Evolutionary conservation across 2,888 invertebrate genomes (phyloP).

Genomic region (Tridacna gigas): DNA sequence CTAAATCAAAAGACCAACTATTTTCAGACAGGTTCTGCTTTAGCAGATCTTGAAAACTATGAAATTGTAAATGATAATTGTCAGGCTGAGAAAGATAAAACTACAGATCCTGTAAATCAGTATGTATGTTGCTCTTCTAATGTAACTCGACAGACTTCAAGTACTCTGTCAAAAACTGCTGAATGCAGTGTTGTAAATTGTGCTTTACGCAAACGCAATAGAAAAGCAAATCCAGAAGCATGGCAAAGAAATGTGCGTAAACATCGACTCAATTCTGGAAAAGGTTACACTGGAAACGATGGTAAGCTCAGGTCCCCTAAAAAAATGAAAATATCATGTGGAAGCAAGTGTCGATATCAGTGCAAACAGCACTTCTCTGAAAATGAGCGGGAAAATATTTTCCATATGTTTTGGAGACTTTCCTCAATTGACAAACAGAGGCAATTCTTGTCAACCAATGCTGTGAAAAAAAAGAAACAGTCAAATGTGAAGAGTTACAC

Average conservation of each 20-base stretch:
- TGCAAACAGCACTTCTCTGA: slow-evolving; percentile 15
- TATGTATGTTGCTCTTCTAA: background rate
- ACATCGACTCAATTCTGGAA: slow-evolving; percentile 12
- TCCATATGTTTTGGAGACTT: background rate
- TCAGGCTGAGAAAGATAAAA: background rate
- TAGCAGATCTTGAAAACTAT: background rate
- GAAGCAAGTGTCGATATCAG: slow-evolving; percentile 22
- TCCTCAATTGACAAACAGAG: slow-evolving; percentile 11
- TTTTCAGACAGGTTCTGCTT: background rate
- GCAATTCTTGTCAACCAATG: slow-evolving; percentile 32
- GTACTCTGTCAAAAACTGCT: no score
- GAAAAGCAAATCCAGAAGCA: background rate
- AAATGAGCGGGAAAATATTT: background rate
- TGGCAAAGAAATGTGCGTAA: slow-evolving; percentile 30
- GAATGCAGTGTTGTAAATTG: no score
- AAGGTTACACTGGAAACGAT: slow-evolving; percentile 1
- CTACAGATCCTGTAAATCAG: background rate
- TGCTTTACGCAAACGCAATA: background rate
- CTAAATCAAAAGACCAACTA: background rate
- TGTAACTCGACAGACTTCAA: no score
- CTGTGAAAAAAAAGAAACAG: slow-evolving; percentile 20
- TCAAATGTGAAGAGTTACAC: background rate
- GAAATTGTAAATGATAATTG: background rate
- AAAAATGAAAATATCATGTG: slow-evolving; percentile 8
- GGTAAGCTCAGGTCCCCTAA: no score